Percentiles rank a stretch among this genome's conserved stretches.
Conservation (phyloP, 35 echinoderm and acorn worm genomes). For the Acanthaster planci region DNA sequence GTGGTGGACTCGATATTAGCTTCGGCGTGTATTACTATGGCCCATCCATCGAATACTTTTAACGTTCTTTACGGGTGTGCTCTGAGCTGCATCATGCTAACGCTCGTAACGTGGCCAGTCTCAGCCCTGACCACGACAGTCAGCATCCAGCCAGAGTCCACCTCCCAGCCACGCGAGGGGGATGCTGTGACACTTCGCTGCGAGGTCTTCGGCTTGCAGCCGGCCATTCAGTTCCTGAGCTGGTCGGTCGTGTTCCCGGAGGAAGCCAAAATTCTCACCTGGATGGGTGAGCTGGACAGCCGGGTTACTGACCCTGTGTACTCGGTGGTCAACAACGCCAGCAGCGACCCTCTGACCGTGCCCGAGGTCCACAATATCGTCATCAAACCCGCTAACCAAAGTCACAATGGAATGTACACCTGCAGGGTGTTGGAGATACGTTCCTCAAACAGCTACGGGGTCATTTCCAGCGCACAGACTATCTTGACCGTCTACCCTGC, state of each 20-base stretch:
- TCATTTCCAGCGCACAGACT: neutral
- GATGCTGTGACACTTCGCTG: neutral
- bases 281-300: neutral
- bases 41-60: no score
- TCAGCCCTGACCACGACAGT: neutral
- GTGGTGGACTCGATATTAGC: no score
- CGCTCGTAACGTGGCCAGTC: neutral
- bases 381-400: neutral
- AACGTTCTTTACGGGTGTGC: neutral
- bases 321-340: neutral
- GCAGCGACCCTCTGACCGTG: neutral
- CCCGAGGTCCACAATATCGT: neutral
- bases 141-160: conserved; percentile 2
- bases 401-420: neutral
- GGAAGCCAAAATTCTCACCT: neutral
- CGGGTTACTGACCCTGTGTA: neutral
- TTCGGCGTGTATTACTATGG: no score
- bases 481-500: neutral
- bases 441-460: neutral
- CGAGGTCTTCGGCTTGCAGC: neutral
- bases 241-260: neutral
- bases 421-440: neutral
- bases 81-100: neutral
- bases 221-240: neutral
- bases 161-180: conserved; percentile 6